phyloP scores from a whole-genome alignment of 2,888 invertebrate genomes.

The Drosophila ezoana region DNA sequence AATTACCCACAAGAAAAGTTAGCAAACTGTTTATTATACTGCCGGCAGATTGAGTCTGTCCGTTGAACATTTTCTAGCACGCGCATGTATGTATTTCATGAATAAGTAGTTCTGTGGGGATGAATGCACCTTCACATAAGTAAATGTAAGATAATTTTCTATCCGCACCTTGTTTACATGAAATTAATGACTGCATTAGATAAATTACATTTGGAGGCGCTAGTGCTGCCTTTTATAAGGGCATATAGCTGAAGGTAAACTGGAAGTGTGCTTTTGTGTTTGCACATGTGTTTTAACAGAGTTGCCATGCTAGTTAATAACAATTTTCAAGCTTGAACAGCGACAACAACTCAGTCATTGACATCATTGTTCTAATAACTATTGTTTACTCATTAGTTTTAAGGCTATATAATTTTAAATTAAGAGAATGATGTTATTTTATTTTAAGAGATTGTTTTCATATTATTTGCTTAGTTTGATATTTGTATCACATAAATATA shows the following conservation, averaged over 20 bases:
- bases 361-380: background rate
- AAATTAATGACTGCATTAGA: conserved; percentile 86
- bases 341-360: conserved; percentile 25
- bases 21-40: too few relatives aligned
- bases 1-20: too few relatives aligned
- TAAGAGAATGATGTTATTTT: too few relatives aligned
- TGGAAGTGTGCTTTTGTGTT: background rate
- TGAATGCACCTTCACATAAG: conserved; percentile 5
- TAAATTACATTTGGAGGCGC: conserved; percentile 74
- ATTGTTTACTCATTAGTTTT: too few relatives aligned
- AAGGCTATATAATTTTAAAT: too few relatives aligned
- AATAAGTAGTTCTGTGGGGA: background rate
- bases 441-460: too few relatives aligned
- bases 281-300: conserved; percentile 22
- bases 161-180: conserved; percentile 86
- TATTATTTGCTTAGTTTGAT: too few relatives aligned
- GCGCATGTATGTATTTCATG: background rate
- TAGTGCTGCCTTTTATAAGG: conserved; percentile 21
- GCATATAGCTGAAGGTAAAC: conserved; percentile 7
- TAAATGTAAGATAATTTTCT: conserved; percentile 74
- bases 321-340: conserved; percentile 57
- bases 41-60: too few relatives aligned
- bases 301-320: conserved; percentile 51
- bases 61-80: too few relatives aligned
- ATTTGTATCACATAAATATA: too few relatives aligned